Evolutionary conservation across 35 echinoderm and acorn worm genomes (phyloP).

Genomic region (Lytechinus variegatus): DNA sequence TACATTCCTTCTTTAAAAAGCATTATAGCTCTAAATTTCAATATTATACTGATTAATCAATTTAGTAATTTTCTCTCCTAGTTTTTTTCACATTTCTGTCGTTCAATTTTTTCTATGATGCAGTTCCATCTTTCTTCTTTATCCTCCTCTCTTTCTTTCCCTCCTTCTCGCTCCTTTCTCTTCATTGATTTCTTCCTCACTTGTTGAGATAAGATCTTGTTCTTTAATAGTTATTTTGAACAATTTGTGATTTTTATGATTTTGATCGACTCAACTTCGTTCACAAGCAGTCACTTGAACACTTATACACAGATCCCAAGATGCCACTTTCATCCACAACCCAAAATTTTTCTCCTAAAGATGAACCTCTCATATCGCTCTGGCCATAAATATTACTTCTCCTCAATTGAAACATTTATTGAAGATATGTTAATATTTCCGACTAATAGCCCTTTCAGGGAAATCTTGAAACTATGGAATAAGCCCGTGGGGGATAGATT

Average conservation of each 20-base stretch:
- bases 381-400: slow-evolving; percentile 6
- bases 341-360: background rate
- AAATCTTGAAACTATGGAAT: background rate
- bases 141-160: background rate
- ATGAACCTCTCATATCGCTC: slow-evolving; percentile 2
- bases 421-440: background rate
- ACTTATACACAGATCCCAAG: background rate
- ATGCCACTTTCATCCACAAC: background rate
- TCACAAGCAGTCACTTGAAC: background rate
- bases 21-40: no score
- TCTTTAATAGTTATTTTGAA: background rate
- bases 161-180: background rate
- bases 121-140: no score
- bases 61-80: background rate
- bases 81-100: background rate
- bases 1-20: no score
- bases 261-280: background rate
- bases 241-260: background rate
- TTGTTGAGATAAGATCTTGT: background rate
- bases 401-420: slow-evolving; percentile 13
- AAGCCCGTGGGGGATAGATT: background rate
- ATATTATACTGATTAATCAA: no score
- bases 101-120: no score
- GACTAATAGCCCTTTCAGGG: slow-evolving; percentile 8
- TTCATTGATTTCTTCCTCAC: background rate